Evolutionary conservation across 1,140 invertebrate species (phyloP).

Genomic region (Solenopsis fugax): DNA sequence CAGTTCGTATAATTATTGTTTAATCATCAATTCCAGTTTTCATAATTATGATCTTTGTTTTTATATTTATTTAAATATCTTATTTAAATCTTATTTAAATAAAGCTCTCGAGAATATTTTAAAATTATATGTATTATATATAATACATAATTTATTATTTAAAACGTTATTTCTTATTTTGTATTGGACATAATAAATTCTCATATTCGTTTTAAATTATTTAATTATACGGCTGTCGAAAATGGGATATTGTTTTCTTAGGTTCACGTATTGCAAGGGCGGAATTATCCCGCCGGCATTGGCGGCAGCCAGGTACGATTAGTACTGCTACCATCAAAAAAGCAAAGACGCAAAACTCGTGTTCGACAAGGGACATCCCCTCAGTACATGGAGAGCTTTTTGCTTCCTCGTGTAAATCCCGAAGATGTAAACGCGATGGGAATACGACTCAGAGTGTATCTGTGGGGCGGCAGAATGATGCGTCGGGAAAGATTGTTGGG

Average conservation of each 20-base stretch:
- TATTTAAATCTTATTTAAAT: background rate
- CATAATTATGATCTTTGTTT: background rate
- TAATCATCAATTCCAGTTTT: background rate
- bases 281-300: constrained; percentile 91
- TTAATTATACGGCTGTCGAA: background rate
- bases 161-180: constrained; percentile 6
- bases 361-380: constrained; percentile 95
- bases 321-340: constrained; percentile 95
- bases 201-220: background rate
- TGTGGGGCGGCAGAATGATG: constrained; percentile 93
- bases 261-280: constrained; percentile 94
- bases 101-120: background rate
- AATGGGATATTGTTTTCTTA: constrained; percentile 49
- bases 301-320: constrained; percentile 94
- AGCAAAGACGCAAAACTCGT: constrained; percentile 97
- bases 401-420: constrained; percentile 96
- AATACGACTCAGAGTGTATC: constrained; percentile 94
- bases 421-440: constrained; percentile 97
- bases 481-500: constrained; percentile 94
- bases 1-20: constrained; percentile 84
- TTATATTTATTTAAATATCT: background rate
- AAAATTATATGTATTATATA: background rate
- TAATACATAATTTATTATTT: background rate
- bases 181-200: background rate
- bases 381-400: constrained; percentile 96